Percentiles rank a stretch among this genome's conserved stretches.
Conservation (phyloP, 2,888 invertebrate species). For the Odontothrips loti region DNA sequence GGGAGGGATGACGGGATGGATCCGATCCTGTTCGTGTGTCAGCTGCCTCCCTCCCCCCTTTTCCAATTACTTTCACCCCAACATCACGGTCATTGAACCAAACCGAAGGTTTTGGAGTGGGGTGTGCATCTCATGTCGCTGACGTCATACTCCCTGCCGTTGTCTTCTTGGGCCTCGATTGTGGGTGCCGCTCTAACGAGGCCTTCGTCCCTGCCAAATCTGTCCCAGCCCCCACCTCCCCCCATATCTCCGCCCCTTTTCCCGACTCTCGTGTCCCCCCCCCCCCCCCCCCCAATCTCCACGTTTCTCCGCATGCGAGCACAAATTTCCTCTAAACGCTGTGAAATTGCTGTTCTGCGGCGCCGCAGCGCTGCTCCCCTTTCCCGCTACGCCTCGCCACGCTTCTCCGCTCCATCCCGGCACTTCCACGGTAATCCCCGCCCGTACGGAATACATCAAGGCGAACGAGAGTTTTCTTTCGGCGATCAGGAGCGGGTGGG, state of each 20-base stretch:
- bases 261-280: neutral
- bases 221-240: neutral
- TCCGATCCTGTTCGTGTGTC: too few relatives aligned
- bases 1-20: too few relatives aligned
- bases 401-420: neutral
- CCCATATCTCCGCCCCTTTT: neutral
- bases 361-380: neutral
- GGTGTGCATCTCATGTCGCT: neutral
- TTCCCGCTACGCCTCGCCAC: neutral
- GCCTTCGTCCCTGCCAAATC: neutral
- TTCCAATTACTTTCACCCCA: too few relatives aligned
- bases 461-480: conserved; percentile 6
- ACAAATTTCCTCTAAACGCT: conserved; percentile 18
- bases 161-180: neutral
- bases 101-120: neutral
- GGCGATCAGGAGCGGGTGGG: neutral
- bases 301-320: neutral
- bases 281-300: neutral
- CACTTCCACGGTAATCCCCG: neutral
- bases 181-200: neutral
- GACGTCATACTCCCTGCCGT: neutral
- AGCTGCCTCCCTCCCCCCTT: too few relatives aligned
- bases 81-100: too few relatives aligned
- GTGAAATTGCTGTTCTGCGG: conserved; percentile 22
- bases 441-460: conserved; percentile 8